Percentiles rank a stretch among this genome's conserved stretches.
Evolutionary conservation across 2,888 invertebrate species (phyloP).

Genomic region (Pediacus dermestoides): DNA sequence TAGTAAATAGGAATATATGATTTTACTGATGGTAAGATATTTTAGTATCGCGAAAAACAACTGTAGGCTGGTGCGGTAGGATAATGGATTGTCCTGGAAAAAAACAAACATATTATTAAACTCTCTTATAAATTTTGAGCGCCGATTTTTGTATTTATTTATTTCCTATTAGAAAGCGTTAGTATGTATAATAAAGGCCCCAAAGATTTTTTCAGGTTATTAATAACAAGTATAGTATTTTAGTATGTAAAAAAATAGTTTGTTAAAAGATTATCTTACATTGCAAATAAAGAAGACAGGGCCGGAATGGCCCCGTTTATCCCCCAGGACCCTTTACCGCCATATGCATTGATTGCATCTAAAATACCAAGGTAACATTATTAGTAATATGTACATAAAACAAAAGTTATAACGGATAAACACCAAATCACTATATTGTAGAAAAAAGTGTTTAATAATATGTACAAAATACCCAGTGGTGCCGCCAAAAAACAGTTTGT

Average conservation of each 20-base stretch:
- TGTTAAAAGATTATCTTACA: slow-evolving; percentile 46
- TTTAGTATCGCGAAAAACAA: slow-evolving; percentile 45
- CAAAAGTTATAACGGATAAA: background rate
- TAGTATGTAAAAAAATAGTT: slow-evolving; percentile 24
- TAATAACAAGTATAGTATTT: slow-evolving; percentile 30
- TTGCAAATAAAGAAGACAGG: slow-evolving; percentile 45
- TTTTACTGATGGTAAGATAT: slow-evolving; percentile 6
- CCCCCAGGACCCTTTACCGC: slow-evolving; percentile 61
- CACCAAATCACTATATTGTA: background rate
- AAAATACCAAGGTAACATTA: slow-evolving; percentile 52
- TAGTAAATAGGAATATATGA: slow-evolving; percentile 17
- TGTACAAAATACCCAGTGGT: too few species aligned
- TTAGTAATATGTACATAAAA: slow-evolving; percentile 25
- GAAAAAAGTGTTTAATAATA: too few species aligned
- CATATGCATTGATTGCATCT: slow-evolving; percentile 87
- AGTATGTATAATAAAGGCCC: slow-evolving; percentile 30
- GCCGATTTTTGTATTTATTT: too few species aligned
- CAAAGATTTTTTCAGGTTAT: slow-evolving; percentile 21
- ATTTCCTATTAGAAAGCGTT: slow-evolving; percentile 28
- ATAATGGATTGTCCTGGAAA: slow-evolving; percentile 47
- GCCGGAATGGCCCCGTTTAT: slow-evolving; percentile 51
- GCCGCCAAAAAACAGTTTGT: too few species aligned
- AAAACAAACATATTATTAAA: slow-evolving; percentile 10
- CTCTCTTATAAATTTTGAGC: too few species aligned
- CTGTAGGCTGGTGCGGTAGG: slow-evolving; percentile 42